phyloP scores from a whole-genome alignment of 2,888 invertebrate species.

The Chaitophorus viminalis region DNA sequence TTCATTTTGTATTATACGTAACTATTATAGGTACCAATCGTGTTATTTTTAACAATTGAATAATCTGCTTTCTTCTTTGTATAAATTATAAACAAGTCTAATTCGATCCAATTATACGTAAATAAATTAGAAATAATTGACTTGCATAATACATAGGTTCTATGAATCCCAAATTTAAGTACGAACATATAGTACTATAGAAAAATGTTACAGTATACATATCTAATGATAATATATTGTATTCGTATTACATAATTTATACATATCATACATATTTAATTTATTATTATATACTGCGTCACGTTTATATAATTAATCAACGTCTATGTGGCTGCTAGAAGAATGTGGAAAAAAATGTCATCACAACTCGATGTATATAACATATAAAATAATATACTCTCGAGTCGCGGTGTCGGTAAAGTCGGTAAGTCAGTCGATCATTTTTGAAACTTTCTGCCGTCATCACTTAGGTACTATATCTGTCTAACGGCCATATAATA shows the following conservation, averaged over 20 bases:
- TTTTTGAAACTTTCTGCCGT: not conserved
- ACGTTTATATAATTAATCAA: no score
- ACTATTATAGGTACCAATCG: not conserved
- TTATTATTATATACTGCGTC: no score
- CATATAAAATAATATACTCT: not conserved
- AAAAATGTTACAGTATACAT: not conserved
- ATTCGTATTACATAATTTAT: no score
- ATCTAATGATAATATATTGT: no score
- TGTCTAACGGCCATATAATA: not conserved
- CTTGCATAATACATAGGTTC: not conserved
- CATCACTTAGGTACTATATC: not conserved
- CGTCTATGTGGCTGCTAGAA: no score
- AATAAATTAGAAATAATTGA: not conserved
- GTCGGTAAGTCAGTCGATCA: slow-evolving; percentile 2
- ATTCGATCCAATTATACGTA: not conserved
- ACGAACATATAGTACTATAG: not conserved
- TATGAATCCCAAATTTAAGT: not conserved
- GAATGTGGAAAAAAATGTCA: no score
- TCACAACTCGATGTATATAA: no score
- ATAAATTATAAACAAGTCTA: not conserved
- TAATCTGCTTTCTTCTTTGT: not conserved
- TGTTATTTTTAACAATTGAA: not conserved
- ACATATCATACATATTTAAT: no score
- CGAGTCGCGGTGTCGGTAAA: not conserved
- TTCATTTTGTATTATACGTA: no score